These are phyloP conservation scores for Gortyna flavago DNA, from an alignment of 2,888 invertebrate genomes.

Conservation along the genomic window DNA sequence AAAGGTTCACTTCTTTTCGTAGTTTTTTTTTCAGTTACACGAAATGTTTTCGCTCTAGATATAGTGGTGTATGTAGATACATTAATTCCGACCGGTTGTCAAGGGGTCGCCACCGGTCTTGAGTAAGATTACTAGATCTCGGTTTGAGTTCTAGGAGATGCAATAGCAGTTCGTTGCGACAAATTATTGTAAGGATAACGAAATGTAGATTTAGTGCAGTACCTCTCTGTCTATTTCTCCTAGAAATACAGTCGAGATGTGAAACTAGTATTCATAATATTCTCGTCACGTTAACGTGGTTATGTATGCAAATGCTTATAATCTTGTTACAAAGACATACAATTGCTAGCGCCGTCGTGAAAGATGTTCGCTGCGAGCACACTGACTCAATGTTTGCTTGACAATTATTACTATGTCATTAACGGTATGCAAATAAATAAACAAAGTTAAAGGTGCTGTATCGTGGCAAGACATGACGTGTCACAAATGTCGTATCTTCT, in stretches of 20 bases:
- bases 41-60: conserved; percentile 51
- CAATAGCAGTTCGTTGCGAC: background rate
- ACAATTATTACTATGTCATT: conserved; percentile 64
- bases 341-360: conserved; percentile 24
- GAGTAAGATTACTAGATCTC: conserved; percentile 8
- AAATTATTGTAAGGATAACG: conserved; percentile 11
- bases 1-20: conserved; percentile 53
- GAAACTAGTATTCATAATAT: conserved; percentile 44
- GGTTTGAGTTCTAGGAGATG: conserved; percentile 8
- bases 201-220: conserved; percentile 6
- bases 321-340: conserved; percentile 48
- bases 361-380: conserved; percentile 41
- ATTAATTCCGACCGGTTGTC: conserved; percentile 11
- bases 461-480: conserved; percentile 19
- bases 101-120: conserved; percentile 7
- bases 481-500: background rate
- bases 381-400: conserved; percentile 53
- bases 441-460: conserved; percentile 40
- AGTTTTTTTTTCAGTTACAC: conserved; percentile 39
- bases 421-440: conserved; percentile 52
- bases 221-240: conserved; percentile 17
- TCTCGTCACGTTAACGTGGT: conserved; percentile 36
- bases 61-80: conserved; percentile 26
- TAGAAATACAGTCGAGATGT: conserved; percentile 20
- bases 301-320: conserved; percentile 58